phyloP scores from a whole-genome alignment of 2,888 invertebrate genomes.

The Orgyia antiqua region DNA sequence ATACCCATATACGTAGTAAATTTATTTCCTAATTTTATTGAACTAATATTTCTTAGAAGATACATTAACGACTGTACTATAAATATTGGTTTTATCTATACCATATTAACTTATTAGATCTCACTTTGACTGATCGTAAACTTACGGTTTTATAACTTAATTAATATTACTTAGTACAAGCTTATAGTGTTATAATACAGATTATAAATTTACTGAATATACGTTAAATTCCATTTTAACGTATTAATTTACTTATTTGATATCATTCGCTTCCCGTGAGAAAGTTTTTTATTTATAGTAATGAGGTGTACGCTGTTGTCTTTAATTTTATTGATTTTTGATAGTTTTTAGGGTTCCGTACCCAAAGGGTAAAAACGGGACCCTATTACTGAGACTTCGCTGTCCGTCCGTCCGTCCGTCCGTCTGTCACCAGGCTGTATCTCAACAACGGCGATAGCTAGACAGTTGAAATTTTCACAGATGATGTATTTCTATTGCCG shows the following conservation, averaged over 20 bases:
- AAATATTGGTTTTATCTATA: conserved; percentile 20
- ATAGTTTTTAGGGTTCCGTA: background rate
- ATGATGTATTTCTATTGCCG: too few relatives aligned
- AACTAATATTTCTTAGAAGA: conserved; percentile 10
- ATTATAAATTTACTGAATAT: conserved; percentile 16
- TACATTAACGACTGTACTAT: conserved; percentile 11
- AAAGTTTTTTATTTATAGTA: background rate
- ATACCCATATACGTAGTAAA: conserved; percentile 8
- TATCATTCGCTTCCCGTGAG: background rate
- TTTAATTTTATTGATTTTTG: background rate
- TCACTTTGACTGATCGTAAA: conserved; percentile 22
- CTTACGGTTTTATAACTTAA: conserved; percentile 22
- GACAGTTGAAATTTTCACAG: too few relatives aligned
- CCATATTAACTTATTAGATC: conserved; percentile 21
- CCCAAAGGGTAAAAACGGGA: too few relatives aligned
- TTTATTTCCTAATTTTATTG: conserved; percentile 20
- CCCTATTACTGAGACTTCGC: too few relatives aligned
- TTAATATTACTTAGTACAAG: conserved; percentile 24
- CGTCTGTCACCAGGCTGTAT: too few relatives aligned
- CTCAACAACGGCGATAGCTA: too few relatives aligned
- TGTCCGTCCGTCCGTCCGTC: too few relatives aligned
- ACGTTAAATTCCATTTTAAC: too few relatives aligned
- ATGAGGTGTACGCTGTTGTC: background rate
- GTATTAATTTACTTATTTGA: conserved; percentile 1
- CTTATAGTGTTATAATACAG: conserved; percentile 12